Evolutionary conservation across 2,797 vertebrate genomes (phyloP).

Genomic region (Sebastes matsubarae): DNA sequence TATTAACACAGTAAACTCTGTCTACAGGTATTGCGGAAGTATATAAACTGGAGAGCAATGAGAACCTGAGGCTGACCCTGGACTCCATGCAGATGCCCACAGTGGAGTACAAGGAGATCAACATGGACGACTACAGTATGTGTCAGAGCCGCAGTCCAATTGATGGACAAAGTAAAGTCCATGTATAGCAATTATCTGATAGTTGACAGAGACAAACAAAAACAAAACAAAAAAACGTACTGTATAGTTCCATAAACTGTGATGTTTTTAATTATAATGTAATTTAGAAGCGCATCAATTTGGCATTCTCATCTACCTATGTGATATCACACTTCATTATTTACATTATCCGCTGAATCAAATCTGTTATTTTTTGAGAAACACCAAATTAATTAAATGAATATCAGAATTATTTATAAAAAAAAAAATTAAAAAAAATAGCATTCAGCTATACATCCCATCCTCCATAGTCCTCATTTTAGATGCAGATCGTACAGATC

Average conservation of each 20-base stretch:
- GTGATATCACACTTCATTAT: background rate
- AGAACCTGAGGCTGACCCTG: constrained; percentile 83
- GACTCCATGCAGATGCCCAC: constrained; percentile 92
- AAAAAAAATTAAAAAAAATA: no score
- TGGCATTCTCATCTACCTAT: background rate
- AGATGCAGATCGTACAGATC: background rate
- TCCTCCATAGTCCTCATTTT: background rate
- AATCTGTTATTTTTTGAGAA: background rate
- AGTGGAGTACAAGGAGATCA: constrained; percentile 88
- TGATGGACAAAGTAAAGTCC: background rate
- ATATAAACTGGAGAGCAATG: constrained; percentile 90
- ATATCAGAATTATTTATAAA: background rate
- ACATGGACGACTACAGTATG: constrained; percentile 91
- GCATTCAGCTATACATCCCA: background rate
- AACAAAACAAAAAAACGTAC: background rate
- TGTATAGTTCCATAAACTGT: background rate
- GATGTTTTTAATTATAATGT: background rate
- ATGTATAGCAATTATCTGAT: background rate
- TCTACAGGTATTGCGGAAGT: constrained; percentile 81
- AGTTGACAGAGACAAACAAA: background rate
- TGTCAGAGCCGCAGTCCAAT: background rate
- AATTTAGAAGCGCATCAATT: background rate
- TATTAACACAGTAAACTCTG: background rate
- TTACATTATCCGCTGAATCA: background rate
- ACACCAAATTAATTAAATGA: background rate